These are phyloP conservation scores for Amblyornis subalaris DNA, from an alignment of 2,113 vertebrate genomes.

Conservation along the genomic window DNA sequence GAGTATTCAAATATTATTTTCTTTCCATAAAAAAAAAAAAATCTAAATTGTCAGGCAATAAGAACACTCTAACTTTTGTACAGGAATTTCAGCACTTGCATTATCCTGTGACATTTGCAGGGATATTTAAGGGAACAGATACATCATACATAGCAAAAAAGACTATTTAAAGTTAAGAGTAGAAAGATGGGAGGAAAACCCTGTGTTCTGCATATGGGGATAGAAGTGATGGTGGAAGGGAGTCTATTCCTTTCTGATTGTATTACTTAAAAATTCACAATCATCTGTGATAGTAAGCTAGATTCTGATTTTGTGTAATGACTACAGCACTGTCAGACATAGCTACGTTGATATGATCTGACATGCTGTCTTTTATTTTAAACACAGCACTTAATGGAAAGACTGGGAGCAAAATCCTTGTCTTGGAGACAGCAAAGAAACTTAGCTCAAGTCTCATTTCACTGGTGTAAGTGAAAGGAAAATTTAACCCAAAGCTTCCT, in stretches of 20 bases:
- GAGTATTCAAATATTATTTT: background rate
- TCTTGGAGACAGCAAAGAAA: background rate
- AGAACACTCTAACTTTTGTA: background rate
- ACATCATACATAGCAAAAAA: background rate
- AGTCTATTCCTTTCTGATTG: background rate
- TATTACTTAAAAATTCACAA: background rate
- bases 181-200: background rate
- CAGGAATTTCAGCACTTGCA: background rate
- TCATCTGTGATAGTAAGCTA: background rate
- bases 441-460: conserved; percentile 8
- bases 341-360: background rate
- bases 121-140: background rate
- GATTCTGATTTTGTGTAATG: conserved; percentile 1
- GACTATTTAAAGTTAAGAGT: background rate
- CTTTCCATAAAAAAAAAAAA: background rate
- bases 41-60: background rate
- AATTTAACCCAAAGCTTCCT: conserved; percentile 16
- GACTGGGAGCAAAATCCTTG: conserved; percentile 3
- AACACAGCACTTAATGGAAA: conserved; percentile 32
- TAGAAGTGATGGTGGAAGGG: background rate
- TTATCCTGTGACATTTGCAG: background rate
- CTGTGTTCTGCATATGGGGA: background rate
- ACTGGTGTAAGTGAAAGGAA: conserved; percentile 14
- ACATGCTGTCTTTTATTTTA: background rate
- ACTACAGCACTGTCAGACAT: background rate